These are phyloP conservation scores for Paracanthobrama guichenoti DNA, from an alignment of 2,113 vertebrate genomes.

Conservation along the genomic window DNA sequence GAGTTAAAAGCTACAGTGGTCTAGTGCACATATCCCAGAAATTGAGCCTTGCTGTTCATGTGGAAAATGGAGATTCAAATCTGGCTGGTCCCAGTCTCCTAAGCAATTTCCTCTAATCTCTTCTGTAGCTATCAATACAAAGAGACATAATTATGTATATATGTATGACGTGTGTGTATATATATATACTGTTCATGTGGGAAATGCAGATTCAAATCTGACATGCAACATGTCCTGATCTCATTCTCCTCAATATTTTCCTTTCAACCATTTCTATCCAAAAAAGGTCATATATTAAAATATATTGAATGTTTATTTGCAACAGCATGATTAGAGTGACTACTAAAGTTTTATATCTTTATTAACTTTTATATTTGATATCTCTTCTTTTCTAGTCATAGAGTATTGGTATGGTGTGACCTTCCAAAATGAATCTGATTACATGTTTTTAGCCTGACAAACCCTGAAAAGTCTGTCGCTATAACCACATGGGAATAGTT, in stretches of 20 bases:
- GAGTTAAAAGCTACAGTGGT: neutral
- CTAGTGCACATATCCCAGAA: conserved; percentile 14
- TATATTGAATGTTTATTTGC: neutral
- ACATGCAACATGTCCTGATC: too few relatives aligned
- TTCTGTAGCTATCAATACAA: neutral
- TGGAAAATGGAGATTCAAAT: conserved; percentile 51
- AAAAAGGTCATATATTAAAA: neutral
- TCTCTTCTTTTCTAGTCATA: neutral
- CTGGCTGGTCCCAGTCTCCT: neutral
- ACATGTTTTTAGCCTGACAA: neutral
- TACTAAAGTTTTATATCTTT: neutral
- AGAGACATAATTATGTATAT: neutral
- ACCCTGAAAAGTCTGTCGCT: neutral
- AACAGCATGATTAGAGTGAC: neutral
- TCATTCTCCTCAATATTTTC: neutral
- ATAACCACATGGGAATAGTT: conserved; percentile 43
- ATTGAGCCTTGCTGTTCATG: conserved; percentile 52
- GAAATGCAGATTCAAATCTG: too few relatives aligned
- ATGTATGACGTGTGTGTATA: too few relatives aligned
- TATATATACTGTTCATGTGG: too few relatives aligned
- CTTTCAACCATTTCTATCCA: neutral
- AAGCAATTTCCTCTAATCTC: neutral
- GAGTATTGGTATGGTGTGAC: neutral
- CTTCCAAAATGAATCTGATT: neutral
- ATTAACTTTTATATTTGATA: neutral